Percentiles rank a stretch among this genome's conserved stretches.
phyloP scores from a whole-genome alignment of 2,888 invertebrate species.

The Crematogaster levior region DNA sequence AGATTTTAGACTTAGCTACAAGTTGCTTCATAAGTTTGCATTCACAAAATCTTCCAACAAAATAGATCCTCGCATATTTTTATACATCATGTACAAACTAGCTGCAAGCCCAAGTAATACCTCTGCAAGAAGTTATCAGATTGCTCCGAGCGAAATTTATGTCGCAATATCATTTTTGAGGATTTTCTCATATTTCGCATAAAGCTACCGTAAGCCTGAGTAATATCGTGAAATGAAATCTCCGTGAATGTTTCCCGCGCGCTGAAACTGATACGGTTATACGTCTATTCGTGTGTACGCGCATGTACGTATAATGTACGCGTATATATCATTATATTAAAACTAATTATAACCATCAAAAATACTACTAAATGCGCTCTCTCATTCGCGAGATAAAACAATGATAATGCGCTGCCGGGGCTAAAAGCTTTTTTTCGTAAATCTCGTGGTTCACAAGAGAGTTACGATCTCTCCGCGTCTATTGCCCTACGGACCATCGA shows the following conservation, averaged over 20 bases:
- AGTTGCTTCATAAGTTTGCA: slow-evolving; percentile 44
- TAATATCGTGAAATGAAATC: slow-evolving; percentile 55
- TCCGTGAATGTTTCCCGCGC: slow-evolving; percentile 48
- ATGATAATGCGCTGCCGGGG: not conserved
- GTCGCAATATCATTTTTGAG: slow-evolving; percentile 56
- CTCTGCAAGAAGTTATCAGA: slow-evolving; percentile 51
- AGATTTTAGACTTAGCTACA: slow-evolving; percentile 26
- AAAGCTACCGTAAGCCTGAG: slow-evolving; percentile 55
- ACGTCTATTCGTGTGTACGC: slow-evolving; percentile 1
- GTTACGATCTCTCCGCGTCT: not conserved
- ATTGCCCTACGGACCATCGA: not conserved
- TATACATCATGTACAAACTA: slow-evolving; percentile 51
- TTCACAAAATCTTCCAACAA: slow-evolving; percentile 33
- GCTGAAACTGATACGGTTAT: slow-evolving; percentile 49
- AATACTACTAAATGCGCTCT: not conserved
- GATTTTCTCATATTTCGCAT: slow-evolving; percentile 55
- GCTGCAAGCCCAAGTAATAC: slow-evolving; percentile 46
- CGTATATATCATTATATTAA: slow-evolving; percentile 24
- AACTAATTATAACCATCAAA: slow-evolving; percentile 30
- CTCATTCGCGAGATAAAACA: not conserved
- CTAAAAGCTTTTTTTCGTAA: slow-evolving; percentile 2
- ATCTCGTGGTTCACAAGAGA: not conserved
- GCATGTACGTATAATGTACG: not conserved
- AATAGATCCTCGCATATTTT: slow-evolving; percentile 44
- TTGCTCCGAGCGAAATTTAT: slow-evolving; percentile 48